phyloP scores from a whole-genome alignment of 2,797 vertebrate species.

The Neosilurus mollespiculum region DNA sequence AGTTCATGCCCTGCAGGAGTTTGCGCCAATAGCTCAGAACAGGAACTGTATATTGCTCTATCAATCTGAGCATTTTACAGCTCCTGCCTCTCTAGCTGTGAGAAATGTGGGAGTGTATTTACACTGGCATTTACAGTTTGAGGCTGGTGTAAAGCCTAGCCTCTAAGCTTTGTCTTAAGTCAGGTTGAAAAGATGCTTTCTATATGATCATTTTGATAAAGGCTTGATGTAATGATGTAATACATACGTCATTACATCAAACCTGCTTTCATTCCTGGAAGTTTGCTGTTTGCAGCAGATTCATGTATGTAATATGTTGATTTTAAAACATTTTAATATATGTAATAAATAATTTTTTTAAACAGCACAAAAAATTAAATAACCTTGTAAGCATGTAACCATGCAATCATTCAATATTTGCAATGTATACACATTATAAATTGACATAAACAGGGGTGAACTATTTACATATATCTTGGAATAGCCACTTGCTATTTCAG shows the following conservation, averaged over 20 bases:
- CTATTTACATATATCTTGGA: too few relatives aligned
- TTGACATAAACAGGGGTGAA: neutral
- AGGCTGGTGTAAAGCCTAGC: slow-evolving; percentile 55
- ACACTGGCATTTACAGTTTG: slow-evolving; percentile 65
- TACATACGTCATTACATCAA: neutral
- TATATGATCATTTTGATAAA: slow-evolving; percentile 26
- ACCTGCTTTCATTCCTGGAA: neutral
- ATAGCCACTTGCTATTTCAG: neutral
- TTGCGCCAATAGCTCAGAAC: slow-evolving; percentile 71
- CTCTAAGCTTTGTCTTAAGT: slow-evolving; percentile 53
- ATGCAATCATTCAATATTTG: neutral
- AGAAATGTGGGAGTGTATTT: slow-evolving; percentile 76
- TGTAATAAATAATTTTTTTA: neutral
- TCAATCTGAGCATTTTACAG: slow-evolving; percentile 76
- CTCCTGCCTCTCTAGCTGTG: slow-evolving; percentile 63
- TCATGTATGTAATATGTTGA: neutral
- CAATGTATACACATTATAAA: neutral
- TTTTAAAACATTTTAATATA: too few relatives aligned
- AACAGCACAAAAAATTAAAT: neutral
- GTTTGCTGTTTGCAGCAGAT: neutral
- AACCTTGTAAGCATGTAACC: neutral
- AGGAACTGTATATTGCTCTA: slow-evolving; percentile 72
- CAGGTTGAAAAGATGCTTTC: slow-evolving; percentile 41
- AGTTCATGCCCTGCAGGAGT: slow-evolving; percentile 65
- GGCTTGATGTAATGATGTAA: too few relatives aligned